Evolutionary conservation across 1,140 invertebrate genomes (phyloP).

Genomic region (Trachymyrmex cornetzi): DNA sequence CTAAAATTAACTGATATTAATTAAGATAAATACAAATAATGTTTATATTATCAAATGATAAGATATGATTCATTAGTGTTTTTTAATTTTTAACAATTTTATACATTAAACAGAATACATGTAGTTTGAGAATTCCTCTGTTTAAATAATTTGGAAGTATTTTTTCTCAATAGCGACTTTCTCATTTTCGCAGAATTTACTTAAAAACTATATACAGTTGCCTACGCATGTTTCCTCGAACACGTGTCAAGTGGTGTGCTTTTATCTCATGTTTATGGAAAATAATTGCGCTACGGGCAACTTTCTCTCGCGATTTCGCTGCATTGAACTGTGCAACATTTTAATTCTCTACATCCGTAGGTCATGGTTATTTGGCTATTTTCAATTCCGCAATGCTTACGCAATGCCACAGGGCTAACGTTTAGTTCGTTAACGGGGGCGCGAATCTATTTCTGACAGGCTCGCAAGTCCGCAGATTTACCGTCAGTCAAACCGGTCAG

Average conservation of each 20-base stretch:
- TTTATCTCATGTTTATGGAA: constrained; percentile 9
- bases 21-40: not conserved
- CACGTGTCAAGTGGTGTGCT: not conserved
- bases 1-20: not conserved
- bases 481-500: constrained; percentile 55
- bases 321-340: constrained; percentile 38
- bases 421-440: constrained; percentile 77
- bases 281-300: not conserved
- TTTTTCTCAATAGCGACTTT: not conserved
- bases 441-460: constrained; percentile 82
- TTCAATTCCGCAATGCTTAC: constrained; percentile 79
- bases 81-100: not conserved
- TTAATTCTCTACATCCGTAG: constrained; percentile 68
- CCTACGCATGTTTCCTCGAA: not conserved
- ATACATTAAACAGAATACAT: not conserved
- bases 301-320: not conserved
- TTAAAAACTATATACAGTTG: not conserved
- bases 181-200: not conserved
- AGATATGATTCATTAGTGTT: not conserved
- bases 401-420: constrained; percentile 78
- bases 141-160: constrained; percentile 4
- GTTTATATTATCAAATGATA: not conserved
- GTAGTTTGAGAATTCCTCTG: not conserved
- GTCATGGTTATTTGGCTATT: constrained; percentile 82
- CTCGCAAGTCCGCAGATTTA: constrained; percentile 64